Conservation (phyloP, 2,888 invertebrate genomes). For the Chymomyza procnemis region DNA sequence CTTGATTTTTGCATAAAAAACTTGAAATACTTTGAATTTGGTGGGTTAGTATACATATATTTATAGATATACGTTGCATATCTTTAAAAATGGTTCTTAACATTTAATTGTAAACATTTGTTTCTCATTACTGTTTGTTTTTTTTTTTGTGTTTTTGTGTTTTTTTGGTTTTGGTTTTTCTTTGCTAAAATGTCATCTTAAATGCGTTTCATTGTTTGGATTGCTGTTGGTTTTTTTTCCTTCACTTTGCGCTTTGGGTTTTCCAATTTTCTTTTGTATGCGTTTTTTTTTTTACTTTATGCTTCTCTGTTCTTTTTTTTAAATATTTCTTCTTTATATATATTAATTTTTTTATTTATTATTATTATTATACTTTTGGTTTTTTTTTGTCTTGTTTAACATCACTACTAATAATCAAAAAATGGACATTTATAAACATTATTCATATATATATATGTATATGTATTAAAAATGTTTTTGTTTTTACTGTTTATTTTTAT, state of each 20-base stretch:
- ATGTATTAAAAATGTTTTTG: slow-evolving; percentile 51
- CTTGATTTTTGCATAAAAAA: slow-evolving; percentile 55
- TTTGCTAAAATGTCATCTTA: slow-evolving; percentile 28
- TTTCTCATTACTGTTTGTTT: not conserved
- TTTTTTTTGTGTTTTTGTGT: not conserved
- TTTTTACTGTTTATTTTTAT: slow-evolving; percentile 36
- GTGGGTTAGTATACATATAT: slow-evolving; percentile 67
- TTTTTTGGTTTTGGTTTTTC: slow-evolving; percentile 1
- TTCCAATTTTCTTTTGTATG: not conserved
- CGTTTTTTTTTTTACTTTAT: not conserved
- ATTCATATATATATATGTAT: slow-evolving; percentile 57
- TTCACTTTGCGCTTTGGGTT: not conserved
- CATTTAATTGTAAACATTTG: slow-evolving; percentile 58
- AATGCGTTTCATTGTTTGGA: slow-evolving; percentile 44
- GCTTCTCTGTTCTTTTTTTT: not conserved
- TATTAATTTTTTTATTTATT: slow-evolving; percentile 35
- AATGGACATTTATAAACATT: slow-evolving; percentile 77
- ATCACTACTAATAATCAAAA: slow-evolving; percentile 76
- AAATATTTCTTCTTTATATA: not conserved
- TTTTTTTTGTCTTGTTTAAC: slow-evolving; percentile 48
- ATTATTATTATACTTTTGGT: slow-evolving; percentile 39
- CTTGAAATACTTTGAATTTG: slow-evolving; percentile 74
- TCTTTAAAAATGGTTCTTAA: slow-evolving; percentile 66
- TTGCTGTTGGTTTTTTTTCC: slow-evolving; percentile 17
- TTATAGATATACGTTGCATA: slow-evolving; percentile 32